A percentile compares a stretch with the other conserved stretches of the same genome.
Evolutionary conservation across 2,888 invertebrate genomes (phyloP).

Genomic region (Acanthopleura granulata): DNA sequence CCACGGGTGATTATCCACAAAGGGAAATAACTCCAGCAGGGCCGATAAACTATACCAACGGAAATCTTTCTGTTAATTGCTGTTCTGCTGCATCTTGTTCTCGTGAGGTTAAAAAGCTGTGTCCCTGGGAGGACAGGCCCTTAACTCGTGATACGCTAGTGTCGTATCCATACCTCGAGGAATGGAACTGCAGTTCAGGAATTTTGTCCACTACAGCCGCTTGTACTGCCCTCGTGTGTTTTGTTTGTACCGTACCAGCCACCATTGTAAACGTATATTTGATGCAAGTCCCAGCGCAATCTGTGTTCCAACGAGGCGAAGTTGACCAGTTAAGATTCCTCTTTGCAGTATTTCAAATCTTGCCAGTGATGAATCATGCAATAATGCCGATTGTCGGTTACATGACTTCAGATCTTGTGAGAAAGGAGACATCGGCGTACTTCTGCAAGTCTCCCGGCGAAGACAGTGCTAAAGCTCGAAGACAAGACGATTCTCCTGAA

Average conservation of each 20-base stretch:
- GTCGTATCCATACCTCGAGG: too few species aligned
- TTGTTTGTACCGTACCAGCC: constrained; percentile 45
- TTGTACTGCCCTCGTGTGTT: constrained; percentile 38
- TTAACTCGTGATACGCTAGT: too few species aligned
- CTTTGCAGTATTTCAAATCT: constrained; percentile 30
- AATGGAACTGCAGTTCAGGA: constrained; percentile 23
- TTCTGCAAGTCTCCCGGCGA: not conserved
- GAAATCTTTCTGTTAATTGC: too few species aligned
- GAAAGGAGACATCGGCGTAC: not conserved
- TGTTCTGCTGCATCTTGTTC: too few species aligned
- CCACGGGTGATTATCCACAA: too few species aligned
- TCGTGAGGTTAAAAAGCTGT: too few species aligned
- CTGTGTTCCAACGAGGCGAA: constrained; percentile 32
- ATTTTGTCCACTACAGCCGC: constrained; percentile 42
- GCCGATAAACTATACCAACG: too few species aligned
- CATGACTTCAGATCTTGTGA: not conserved
- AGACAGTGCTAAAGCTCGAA: too few species aligned
- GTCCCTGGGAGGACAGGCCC: too few species aligned
- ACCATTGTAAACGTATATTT: constrained; percentile 37
- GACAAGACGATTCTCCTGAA: too few species aligned
- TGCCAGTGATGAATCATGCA: constrained; percentile 33
- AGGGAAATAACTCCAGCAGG: too few species aligned
- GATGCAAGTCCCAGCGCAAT: constrained; percentile 35
- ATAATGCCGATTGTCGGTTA: constrained; percentile 16
- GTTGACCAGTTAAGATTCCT: constrained; percentile 28